Percentiles rank a stretch among this genome's conserved stretches.
phyloP scores from a whole-genome alignment of 2,113 vertebrate genomes.

The Dicaeum eximium region DNA sequence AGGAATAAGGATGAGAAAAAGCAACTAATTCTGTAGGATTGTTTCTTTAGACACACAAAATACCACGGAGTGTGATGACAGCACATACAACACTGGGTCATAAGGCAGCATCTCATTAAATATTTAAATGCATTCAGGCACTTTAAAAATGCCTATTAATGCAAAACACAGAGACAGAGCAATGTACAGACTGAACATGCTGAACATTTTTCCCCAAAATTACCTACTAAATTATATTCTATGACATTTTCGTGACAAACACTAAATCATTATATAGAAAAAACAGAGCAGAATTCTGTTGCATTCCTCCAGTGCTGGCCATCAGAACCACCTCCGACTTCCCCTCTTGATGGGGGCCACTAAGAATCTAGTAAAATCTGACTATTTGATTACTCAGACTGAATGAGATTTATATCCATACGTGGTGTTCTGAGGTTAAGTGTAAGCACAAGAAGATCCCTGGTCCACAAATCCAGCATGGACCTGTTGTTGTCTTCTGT shows the following conservation, averaged over 20 bases:
- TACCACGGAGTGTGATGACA: rapidly evolving
- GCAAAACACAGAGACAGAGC: neutral
- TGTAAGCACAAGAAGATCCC: neutral
- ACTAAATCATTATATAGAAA: neutral
- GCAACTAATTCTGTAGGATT: neutral
- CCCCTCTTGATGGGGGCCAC: neutral
- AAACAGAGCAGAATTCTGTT: neutral
- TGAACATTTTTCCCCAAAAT: neutral
- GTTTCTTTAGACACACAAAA: neutral
- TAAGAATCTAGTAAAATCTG: neutral
- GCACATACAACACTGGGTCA: too few species aligned
- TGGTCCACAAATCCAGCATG: neutral
- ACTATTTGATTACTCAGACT: neutral
- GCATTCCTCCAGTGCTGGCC: neutral
- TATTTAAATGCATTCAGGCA: neutral
- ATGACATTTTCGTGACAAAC: neutral
- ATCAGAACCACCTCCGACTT: rapidly evolving
- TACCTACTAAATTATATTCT: neutral
- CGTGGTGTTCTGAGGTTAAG: neutral
- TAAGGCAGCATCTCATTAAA: neutral
- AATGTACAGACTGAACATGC: neutral
- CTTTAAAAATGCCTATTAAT: neutral
- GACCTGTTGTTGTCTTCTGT: neutral
- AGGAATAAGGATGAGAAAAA: neutral
- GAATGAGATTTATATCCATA: neutral